A percentile compares a stretch with the other conserved stretches of the same genome.
Evolutionary conservation across 2,113 vertebrate genomes (phyloP).

Genomic region (Felis catus): DNA sequence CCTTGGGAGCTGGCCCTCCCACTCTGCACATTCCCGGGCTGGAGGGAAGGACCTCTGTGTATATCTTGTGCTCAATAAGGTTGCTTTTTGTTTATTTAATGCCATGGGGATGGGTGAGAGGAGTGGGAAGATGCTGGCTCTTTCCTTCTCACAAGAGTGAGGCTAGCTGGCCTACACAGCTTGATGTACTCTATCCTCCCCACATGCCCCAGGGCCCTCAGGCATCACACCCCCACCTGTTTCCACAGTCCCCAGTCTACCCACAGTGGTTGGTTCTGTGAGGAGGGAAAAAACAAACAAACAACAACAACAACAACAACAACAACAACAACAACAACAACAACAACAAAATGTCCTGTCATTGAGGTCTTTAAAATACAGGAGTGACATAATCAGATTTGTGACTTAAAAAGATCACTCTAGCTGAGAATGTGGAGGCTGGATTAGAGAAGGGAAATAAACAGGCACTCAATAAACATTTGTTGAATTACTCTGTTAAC

Average conservation of each 20-base stretch:
- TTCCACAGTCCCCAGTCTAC: background rate
- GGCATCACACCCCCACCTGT: background rate
- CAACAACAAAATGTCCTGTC: background rate
- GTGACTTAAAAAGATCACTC: background rate
- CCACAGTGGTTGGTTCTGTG: background rate
- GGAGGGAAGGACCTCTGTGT: background rate
- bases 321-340: too few species aligned
- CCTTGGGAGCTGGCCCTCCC: background rate
- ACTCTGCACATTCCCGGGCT: background rate
- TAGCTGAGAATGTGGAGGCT: background rate
- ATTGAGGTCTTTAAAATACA: background rate
- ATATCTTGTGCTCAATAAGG: conserved; percentile 59
- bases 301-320: too few species aligned
- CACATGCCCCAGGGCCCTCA: background rate
- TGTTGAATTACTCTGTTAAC: background rate
- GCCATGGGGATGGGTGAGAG: background rate
- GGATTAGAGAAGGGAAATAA: background rate
- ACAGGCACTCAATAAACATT: background rate
- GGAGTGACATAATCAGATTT: background rate
- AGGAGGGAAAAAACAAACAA: background rate
- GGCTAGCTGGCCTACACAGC: background rate
- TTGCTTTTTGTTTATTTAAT: conserved; percentile 66
- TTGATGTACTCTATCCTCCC: background rate
- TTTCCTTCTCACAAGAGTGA: background rate
- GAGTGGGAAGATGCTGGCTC: background rate